These are phyloP conservation scores for Drosophila sucinea DNA, from an alignment of 1,140 invertebrate species.

Conservation along the genomic window DNA sequence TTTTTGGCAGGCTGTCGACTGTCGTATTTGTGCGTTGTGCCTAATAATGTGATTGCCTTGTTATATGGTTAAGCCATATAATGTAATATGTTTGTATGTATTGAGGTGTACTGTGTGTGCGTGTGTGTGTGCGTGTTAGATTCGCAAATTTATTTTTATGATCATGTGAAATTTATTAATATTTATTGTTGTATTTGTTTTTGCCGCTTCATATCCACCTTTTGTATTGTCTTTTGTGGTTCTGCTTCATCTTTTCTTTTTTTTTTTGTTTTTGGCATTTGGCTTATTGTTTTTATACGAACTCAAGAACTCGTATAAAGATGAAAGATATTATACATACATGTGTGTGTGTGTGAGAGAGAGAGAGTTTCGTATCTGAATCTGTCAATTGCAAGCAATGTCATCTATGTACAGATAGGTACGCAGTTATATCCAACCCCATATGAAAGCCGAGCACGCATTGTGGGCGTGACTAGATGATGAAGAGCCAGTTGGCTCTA, in stretches of 20 bases:
- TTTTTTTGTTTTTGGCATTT: conserved; percentile 33
- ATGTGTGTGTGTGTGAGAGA: conserved; percentile 13
- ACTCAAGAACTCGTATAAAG: conserved; percentile 34
- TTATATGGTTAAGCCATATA: conserved; percentile 81
- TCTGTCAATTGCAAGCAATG: conserved; percentile 55
- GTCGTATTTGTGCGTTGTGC: conserved; percentile 56
- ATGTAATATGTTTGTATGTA: conserved; percentile 68
- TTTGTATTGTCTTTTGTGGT: conserved; percentile 24
- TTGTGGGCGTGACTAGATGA: conserved; percentile 13
- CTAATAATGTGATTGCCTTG: conserved; percentile 81
- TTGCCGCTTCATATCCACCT: conserved; percentile 34
- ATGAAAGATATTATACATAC: conserved; percentile 24
- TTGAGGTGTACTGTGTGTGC: conserved; percentile 23
- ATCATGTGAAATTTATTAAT: conserved; percentile 82
- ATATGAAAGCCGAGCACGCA: conserved; percentile 31
- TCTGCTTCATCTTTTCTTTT: conserved; percentile 23
- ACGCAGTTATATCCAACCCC: conserved; percentile 13
- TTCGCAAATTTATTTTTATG: conserved; percentile 82
- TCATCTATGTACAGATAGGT: conserved; percentile 1
- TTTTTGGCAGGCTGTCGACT: conserved; percentile 16
- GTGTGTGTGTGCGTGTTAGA: conserved; percentile 59
- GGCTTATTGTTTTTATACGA: conserved; percentile 78
- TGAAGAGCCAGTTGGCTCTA: neutral
- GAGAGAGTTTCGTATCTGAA: conserved; percentile 35
- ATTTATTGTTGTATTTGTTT: conserved; percentile 76